These are phyloP conservation scores for Orientallactaga bullata DNA, from an alignment of 2,113 vertebrate genomes.

Conservation along the genomic window DNA sequence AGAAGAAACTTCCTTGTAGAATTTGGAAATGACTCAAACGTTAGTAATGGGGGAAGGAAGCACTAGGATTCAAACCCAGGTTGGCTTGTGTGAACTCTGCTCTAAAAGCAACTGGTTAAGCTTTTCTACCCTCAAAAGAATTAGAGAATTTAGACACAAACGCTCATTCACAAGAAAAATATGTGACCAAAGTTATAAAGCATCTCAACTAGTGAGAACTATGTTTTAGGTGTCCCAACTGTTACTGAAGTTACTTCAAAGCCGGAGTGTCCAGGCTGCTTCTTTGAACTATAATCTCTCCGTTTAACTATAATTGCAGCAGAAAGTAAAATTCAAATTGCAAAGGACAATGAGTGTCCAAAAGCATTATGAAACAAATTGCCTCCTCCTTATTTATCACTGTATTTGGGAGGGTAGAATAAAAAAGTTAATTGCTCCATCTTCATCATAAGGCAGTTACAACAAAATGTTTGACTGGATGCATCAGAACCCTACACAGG, in stretches of 20 bases:
- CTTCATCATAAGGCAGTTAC: constrained; percentile 18
- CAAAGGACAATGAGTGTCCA: neutral
- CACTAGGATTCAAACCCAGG: constrained; percentile 43
- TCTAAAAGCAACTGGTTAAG: constrained; percentile 1
- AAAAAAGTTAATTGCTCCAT: constrained; percentile 27
- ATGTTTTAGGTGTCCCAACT: constrained; percentile 37
- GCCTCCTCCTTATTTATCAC: neutral
- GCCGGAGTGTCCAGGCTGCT: neutral
- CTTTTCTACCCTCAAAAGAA: neutral
- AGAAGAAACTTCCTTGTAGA: constrained; percentile 15
- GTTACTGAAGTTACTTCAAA: neutral
- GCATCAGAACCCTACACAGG: neutral
- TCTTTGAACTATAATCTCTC: constrained; percentile 1
- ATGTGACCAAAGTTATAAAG: neutral
- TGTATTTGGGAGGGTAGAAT: neutral
- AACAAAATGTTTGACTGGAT: constrained; percentile 47
- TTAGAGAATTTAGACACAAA: constrained; percentile 37
- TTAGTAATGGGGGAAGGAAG: neutral
- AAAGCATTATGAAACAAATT: constrained; percentile 31
- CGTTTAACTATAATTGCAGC: neutral
- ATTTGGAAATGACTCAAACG: constrained; percentile 49
- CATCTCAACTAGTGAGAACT: constrained; percentile 35
- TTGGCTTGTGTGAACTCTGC: constrained; percentile 20
- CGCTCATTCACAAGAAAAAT: neutral
- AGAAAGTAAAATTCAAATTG: constrained; percentile 3